These are phyloP conservation scores for Idris sp. DNA, from an alignment of 1,140 invertebrate species.

Conservation along the genomic window DNA sequence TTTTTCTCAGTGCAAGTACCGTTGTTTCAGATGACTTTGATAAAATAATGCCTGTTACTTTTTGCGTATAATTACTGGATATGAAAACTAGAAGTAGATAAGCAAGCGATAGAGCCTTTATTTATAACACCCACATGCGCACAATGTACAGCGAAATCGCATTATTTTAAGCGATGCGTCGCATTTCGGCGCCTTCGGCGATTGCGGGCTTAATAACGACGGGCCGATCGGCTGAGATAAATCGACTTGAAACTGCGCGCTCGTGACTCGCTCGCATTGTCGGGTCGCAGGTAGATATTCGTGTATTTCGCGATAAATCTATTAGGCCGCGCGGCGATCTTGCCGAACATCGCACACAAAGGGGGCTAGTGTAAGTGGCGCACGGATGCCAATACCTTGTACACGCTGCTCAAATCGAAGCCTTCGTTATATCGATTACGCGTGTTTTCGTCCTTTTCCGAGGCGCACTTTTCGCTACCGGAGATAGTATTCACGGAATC, in stretches of 20 bases:
- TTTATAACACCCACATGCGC: constrained; percentile 37
- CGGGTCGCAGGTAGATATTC: constrained; percentile 51
- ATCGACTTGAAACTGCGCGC: constrained; percentile 44
- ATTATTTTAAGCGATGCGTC: constrained; percentile 35
- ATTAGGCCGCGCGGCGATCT: constrained; percentile 39
- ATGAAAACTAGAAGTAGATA: constrained; percentile 38
- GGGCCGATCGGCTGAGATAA: constrained; percentile 59
- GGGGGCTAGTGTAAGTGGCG: constrained; percentile 42
- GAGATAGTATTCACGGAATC: constrained; percentile 69
- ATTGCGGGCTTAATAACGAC: constrained; percentile 58
- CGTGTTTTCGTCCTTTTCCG: constrained; percentile 51
- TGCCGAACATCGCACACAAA: too few relatives aligned
- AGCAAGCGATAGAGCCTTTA: constrained; percentile 21
- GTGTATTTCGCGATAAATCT: constrained; percentile 56
- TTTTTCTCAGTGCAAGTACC: background rate
- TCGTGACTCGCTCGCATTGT: constrained; percentile 51
- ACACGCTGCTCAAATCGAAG: constrained; percentile 36
- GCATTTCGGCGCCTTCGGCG: constrained; percentile 45
- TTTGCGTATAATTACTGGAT: constrained; percentile 26
- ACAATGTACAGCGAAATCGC: constrained; percentile 25
- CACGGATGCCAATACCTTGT: constrained; percentile 47
- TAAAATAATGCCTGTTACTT: constrained; percentile 9
- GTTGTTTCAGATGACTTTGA: constrained; percentile 21
- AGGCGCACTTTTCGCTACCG: constrained; percentile 16
- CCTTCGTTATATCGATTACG: constrained; percentile 60